phyloP scores from a whole-genome alignment of 2,797 vertebrate species.

The Urosaurus nigricauda region DNA sequence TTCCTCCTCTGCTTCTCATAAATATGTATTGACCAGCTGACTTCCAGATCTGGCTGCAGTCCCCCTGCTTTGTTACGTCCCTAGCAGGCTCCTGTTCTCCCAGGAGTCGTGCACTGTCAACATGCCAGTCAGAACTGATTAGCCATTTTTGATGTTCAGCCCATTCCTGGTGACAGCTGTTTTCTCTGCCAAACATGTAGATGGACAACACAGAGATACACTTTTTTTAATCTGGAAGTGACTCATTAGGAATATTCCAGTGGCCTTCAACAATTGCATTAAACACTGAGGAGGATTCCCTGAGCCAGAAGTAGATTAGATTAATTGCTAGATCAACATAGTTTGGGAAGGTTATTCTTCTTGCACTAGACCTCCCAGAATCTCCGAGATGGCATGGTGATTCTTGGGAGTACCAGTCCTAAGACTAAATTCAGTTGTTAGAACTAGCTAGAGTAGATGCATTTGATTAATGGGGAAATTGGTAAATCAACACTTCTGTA shows the following conservation, averaged over 20 bases:
- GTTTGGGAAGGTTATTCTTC: too few relatives aligned
- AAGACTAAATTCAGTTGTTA: too few relatives aligned
- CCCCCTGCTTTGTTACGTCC: not conserved
- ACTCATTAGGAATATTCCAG: not conserved
- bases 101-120: not conserved
- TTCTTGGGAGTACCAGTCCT: too few relatives aligned
- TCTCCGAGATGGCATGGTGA: too few relatives aligned
- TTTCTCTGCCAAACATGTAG: not conserved
- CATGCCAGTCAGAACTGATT: conserved; percentile 28
- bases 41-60: conserved; percentile 13
- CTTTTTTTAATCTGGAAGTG: not conserved
- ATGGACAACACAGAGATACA: not conserved
- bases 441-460: too few relatives aligned
- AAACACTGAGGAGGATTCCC: not conserved
- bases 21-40: conserved; percentile 14
- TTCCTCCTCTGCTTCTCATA: conserved; percentile 15
- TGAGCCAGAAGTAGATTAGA: not conserved
- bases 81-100: conserved; percentile 4
- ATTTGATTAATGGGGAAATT: too few relatives aligned
- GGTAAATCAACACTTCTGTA: too few relatives aligned
- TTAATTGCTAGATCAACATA: not conserved
- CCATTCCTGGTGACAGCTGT: not conserved
- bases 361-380: too few relatives aligned
- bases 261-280: not conserved
- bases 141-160: not conserved